phyloP scores from a whole-genome alignment of 2,888 invertebrate species.

The Phymatocera aterrima region DNA sequence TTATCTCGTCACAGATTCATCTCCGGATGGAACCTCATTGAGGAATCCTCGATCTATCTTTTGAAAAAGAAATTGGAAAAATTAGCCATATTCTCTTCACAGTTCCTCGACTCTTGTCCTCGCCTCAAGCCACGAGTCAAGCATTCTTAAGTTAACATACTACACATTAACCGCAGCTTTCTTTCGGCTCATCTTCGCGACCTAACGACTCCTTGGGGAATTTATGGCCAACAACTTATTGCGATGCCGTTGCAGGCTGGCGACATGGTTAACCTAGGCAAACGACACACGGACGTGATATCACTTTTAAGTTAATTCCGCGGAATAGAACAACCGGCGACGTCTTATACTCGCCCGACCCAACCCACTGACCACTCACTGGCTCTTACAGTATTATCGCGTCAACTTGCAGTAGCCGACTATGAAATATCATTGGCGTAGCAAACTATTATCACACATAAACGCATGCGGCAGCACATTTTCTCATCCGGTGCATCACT shows the following conservation, averaged over 20 bases:
- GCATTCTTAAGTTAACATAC: slow-evolving; percentile 18
- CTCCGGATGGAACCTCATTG: neutral
- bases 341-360: neutral
- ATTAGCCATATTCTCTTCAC: too few relatives aligned
- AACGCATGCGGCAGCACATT: slow-evolving; percentile 18
- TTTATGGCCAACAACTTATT: slow-evolving; percentile 19
- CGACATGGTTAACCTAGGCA: neutral
- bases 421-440: slow-evolving; percentile 27
- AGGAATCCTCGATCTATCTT: slow-evolving; percentile 4
- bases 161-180: slow-evolving; percentile 13
- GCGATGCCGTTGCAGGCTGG: too few relatives aligned
- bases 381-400: slow-evolving; percentile 21
- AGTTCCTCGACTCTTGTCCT: slow-evolving; percentile 5
- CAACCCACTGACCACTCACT: slow-evolving; percentile 9
- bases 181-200: slow-evolving; percentile 33
- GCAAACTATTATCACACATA: neutral
- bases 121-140: too few relatives aligned
- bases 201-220: neutral
- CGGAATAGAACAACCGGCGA: slow-evolving; percentile 11
- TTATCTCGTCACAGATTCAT: slow-evolving; percentile 3
- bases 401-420: slow-evolving; percentile 28
- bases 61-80: too few relatives aligned
- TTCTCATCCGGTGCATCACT: neutral
- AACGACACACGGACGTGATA: slow-evolving; percentile 29
- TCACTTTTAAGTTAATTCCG: slow-evolving; percentile 12